Evolutionary conservation across 2,888 invertebrate genomes (phyloP), one percentile per base, ranked within the genome.

Genomic region (Andrena hattorfiana): DNA sequence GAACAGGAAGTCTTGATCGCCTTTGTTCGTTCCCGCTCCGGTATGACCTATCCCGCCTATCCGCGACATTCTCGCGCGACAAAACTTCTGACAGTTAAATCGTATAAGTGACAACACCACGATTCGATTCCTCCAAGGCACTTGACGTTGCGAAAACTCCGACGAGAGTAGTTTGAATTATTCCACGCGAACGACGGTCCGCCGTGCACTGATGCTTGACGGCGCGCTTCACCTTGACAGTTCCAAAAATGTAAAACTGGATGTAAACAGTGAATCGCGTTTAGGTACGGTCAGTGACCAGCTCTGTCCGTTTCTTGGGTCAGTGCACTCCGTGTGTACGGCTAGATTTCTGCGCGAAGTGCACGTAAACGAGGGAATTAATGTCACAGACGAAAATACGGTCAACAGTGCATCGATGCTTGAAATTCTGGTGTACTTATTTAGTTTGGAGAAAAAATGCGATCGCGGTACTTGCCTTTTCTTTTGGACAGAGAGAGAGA

Each of bases 1-100:
- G 78, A 92, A 87, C 23, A 87, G 77, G 56, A 86, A 83, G 59
- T 91, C 90, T 48, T 83, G 87, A 16, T 92, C 88, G 77, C 86
- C 89, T 90, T 92, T 92, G 82, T 85, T 88, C 71, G 35, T 51
- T 66, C 60, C 75, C 4, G 42, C 35, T 48, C 60, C 73, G 49
- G 77, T 70, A 67, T 85, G 76, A 35, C 63, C 67, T 56, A 67
- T 28, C 4, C 83, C 74, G 30, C 63, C 67, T 56, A 64, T 28
- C 4, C 60, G 88, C 75, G 90, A 85, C 89, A 87, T 86, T 66
- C 68, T 76, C 76, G 26, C 20, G n/a, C 70, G 77, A 85, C 77
- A 82, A 81, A 72, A 48, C 64, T 81, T 75, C 63, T 64, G 71
- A 77, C 66, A 83, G 35, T 51, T 76, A 69, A 42, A 51, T 42